These are phyloP conservation scores for Macrotis lagotis DNA, from an alignment of 2,113 vertebrate species.

Conservation along the genomic window DNA sequence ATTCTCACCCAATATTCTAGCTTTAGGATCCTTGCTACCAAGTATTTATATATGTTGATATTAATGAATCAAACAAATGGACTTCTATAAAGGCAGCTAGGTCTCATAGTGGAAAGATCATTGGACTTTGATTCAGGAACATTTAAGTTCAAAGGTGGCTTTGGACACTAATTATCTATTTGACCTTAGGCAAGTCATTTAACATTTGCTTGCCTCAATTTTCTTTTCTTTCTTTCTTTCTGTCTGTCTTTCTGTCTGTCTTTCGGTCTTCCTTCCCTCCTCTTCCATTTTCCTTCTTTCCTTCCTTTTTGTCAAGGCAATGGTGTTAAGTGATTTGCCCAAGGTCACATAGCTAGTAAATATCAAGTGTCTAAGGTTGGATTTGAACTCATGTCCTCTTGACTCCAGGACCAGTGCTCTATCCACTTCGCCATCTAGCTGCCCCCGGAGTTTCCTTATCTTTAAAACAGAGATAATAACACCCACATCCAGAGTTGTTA, in stretches of 20 bases:
- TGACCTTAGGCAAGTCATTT: not conserved
- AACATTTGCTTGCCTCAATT: not conserved
- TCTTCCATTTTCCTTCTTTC: no score
- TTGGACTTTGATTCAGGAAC: not conserved
- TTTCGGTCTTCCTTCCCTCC: no score
- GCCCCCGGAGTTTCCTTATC: no score
- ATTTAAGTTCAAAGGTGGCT: not conserved
- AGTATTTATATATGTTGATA: not conserved
- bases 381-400: no score
- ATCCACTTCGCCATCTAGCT: no score
- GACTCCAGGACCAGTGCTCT: no score
- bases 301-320: no score
- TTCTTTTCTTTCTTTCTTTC: not conserved
- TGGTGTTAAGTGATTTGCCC: no score
- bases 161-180: not conserved
- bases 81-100: not conserved
- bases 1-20: not conserved
- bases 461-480: not conserved
- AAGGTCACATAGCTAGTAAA: no score
- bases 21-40: not conserved
- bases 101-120: not conserved
- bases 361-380: no score
- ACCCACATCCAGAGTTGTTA: not conserved
- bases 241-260: no score
- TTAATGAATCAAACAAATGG: not conserved